A percentile compares a stretch with the other conserved stretches of the same genome.
Evolutionary conservation across 2,797 vertebrate species (phyloP).

Genomic region (Cyclura pinguis): DNA sequence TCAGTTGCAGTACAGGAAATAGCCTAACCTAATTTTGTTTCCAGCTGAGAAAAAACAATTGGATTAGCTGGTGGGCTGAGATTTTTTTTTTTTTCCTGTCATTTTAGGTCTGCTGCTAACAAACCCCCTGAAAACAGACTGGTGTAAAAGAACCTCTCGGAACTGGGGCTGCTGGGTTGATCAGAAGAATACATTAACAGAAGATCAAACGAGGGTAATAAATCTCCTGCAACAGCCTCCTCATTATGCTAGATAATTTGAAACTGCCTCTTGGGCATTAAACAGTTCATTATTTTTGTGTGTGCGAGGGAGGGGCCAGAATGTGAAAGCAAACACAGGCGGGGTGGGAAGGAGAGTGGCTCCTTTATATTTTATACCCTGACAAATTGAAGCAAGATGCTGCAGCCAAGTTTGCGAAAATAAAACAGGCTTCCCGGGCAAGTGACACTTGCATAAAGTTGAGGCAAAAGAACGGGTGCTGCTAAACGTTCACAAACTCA

Average conservation of each 20-base stretch:
- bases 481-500: neutral
- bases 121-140: neutral
- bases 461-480: neutral
- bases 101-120: neutral
- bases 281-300: slow-evolving; percentile 73
- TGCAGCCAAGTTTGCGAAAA: neutral
- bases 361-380: slow-evolving; percentile 23
- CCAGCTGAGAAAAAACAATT: slow-evolving; percentile 6
- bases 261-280: slow-evolving; percentile 76
- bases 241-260: slow-evolving; percentile 75
- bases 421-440: neutral
- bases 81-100: neutral
- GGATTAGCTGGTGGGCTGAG: neutral
- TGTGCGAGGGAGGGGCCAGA: neutral
- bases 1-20: slow-evolving; percentile 3
- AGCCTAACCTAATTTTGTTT: slow-evolving; percentile 6
- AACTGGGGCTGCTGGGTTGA: slow-evolving; percentile 57
- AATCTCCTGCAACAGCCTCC: slow-evolving; percentile 68
- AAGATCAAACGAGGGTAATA: slow-evolving; percentile 73
- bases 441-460: neutral
- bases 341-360: neutral
- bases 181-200: slow-evolving; percentile 70
- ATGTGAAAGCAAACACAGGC: neutral
- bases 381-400: slow-evolving; percentile 25
- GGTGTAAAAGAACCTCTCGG: neutral